Evolutionary conservation across 2,113 vertebrate species (phyloP).

Genomic region (Rattus rattus): DNA sequence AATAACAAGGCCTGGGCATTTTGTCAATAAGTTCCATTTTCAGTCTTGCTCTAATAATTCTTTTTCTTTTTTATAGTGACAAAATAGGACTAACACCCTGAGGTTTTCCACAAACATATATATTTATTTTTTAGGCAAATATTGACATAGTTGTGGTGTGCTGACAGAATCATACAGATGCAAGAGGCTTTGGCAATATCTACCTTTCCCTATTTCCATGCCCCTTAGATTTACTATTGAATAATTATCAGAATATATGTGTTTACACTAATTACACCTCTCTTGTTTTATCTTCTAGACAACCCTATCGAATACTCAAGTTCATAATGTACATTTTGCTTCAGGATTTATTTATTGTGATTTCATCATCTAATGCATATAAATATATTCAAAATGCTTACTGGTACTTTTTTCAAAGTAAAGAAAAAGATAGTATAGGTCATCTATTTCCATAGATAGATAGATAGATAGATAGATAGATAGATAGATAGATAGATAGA

Average conservation of each 20-base stretch:
- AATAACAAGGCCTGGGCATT: not conserved
- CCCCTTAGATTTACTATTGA: not conserved
- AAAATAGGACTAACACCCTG: not conserved
- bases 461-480: too few species aligned
- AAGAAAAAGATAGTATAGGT: not conserved
- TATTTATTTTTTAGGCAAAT: not conserved
- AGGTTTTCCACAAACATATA: not conserved
- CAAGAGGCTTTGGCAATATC: too few species aligned
- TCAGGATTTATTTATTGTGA: not conserved
- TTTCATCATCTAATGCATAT: not conserved
- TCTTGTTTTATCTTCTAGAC: not conserved
- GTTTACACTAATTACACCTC: not conserved
- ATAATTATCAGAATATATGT: not conserved
- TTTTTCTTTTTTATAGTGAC: not conserved
- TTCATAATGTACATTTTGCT: not conserved
- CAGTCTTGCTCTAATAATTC: too few species aligned
- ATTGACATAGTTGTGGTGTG: not conserved
- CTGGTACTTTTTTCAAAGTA: not conserved
- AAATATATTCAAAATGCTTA: not conserved
- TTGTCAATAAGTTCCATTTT: not conserved
- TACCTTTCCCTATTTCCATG: rapidly evolving
- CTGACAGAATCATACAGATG: not conserved
- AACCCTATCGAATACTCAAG: not conserved
- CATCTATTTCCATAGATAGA: not conserved
- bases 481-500: not conserved